Evolutionary conservation across 2,797 vertebrate genomes (phyloP).

Genomic region (Typhlichthys subterraneus): DNA sequence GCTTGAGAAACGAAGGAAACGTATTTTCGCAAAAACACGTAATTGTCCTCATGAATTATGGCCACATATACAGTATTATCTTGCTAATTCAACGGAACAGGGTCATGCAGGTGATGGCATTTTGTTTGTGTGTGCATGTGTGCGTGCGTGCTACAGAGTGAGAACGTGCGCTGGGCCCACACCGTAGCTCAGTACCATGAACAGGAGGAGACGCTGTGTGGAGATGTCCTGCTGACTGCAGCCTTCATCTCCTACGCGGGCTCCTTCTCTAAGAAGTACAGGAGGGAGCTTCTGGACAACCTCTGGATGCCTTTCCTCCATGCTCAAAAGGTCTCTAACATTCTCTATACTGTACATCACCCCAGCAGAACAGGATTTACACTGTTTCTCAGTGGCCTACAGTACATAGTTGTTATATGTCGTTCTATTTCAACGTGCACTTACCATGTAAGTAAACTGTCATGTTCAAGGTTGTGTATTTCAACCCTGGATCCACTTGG

Average conservation of each 20-base stretch:
- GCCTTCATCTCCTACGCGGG: slow-evolving; percentile 77
- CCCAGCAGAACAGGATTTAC: background rate
- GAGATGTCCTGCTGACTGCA: slow-evolving; percentile 76
- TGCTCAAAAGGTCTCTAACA: slow-evolving; percentile 66
- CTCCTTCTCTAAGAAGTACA: slow-evolving; percentile 78
- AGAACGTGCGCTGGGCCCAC: slow-evolving; percentile 81
- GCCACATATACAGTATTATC: too few species aligned
- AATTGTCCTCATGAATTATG: too few species aligned
- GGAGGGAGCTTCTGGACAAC: slow-evolving; percentile 70
- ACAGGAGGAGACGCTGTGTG: slow-evolving; percentile 78
- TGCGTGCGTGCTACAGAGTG: slow-evolving; percentile 64
- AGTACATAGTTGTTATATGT: too few species aligned
- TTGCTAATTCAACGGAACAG: too few species aligned
- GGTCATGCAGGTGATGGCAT: too few species aligned
- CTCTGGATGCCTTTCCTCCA: slow-evolving; percentile 76
- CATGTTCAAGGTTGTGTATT: too few species aligned
- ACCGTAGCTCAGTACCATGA: slow-evolving; percentile 76
- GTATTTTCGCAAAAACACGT: too few species aligned
- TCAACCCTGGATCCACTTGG: too few species aligned
- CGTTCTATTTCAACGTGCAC: too few species aligned
- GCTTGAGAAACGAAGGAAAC: too few species aligned
- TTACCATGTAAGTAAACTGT: too few species aligned
- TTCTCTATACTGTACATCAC: background rate
- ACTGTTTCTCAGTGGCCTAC: too few species aligned
- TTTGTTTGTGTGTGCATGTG: slow-evolving; percentile 9